Conservation (phyloP, 1,140 invertebrate genomes). For the Radopholus similis region DNA sequence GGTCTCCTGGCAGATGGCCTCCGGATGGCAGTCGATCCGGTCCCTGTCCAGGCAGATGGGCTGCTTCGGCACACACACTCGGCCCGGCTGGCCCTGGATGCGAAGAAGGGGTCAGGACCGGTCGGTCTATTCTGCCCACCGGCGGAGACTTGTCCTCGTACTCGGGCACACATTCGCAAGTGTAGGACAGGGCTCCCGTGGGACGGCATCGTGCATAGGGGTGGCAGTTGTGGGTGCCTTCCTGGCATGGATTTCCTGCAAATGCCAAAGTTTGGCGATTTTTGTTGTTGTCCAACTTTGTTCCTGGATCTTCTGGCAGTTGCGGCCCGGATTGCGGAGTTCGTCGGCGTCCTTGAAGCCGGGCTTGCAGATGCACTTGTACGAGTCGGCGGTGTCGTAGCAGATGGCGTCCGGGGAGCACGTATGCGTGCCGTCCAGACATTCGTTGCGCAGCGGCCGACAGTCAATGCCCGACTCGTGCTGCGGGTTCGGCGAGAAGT, state of each 20-base stretch:
- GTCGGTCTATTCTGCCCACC: neutral
- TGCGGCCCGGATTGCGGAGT: slow-evolving; percentile 53
- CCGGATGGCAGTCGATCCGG: slow-evolving; percentile 54
- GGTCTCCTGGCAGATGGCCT: slow-evolving; percentile 53
- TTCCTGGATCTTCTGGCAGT: slow-evolving; percentile 38
- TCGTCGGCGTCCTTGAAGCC: slow-evolving; percentile 57
- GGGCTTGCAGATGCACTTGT: slow-evolving; percentile 50
- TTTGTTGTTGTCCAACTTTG: neutral
- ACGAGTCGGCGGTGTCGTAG: slow-evolving; percentile 55
- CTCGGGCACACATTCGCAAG: slow-evolving; percentile 53
- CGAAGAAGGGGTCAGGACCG: neutral
- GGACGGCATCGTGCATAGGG: slow-evolving; percentile 47
- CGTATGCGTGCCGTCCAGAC: slow-evolving; percentile 36
- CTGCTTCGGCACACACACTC: neutral
- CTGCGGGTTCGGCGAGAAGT: slow-evolving; percentile 59
- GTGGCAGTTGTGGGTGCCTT: slow-evolving; percentile 50
- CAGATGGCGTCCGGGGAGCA: slow-evolving; percentile 53
- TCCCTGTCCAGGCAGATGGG: slow-evolving; percentile 54
- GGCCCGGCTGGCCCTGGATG: neutral
- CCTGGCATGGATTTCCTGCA: slow-evolving; percentile 54
- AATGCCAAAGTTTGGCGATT: neutral
- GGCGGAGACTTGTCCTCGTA: slow-evolving; percentile 52
- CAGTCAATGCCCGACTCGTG: slow-evolving; percentile 49
- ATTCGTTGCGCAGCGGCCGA: slow-evolving; percentile 54
- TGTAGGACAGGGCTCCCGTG: slow-evolving; percentile 50